Evolutionary conservation across 2,797 vertebrate genomes (phyloP), one percentile per base, ranked within the genome.

Genomic region (Schizothorax lantsangensis): DNA sequence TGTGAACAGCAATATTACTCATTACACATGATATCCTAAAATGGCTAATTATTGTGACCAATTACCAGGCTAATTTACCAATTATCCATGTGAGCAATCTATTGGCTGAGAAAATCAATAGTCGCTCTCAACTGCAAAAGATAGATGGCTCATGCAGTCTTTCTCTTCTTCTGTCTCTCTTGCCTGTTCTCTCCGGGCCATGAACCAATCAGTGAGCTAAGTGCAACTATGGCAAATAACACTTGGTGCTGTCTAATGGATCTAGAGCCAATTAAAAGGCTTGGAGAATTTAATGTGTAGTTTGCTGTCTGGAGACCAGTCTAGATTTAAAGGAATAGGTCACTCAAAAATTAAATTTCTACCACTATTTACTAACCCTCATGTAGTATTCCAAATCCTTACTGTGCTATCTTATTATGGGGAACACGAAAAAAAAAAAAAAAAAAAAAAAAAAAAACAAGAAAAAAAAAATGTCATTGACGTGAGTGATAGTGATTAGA

Each of bases 11-110:
- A 71, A 93, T 94, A 94, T 94, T 94, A 92, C 93, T 95, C 89
- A 95, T 95, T 93, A 91, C 78, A 79, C 89, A 93, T 94, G 93
- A 95, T 95, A 93, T 95, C 92, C 93, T 94, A 94, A 95, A 94
- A 95, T 93, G 94, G 94, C 94, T 95, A 95, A 95, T 95, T 96
- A 96, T 94, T 92, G 86, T 40, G 92, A 93, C 86, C 94, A 95
- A 95, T 96, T 95, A 95, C 90, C 87, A 84, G 89, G 87, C 91
- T 95, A 94, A 96, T 95, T 95, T 94, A 93, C 94, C 93, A 95
- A 95, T 96, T 95, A 95, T 95, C 95, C 92, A 91, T 91, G 91
- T 89, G 91, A 93, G 91, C 90, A 93, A 94, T 94, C 92, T 93
- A 95, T 92, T 91, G 92, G 92, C 91, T 90, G 79, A 79, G 77